Percentiles rank a stretch among this genome's conserved stretches.
phyloP scores from a whole-genome alignment of 2,113 vertebrate genomes.

The Candoia aspera region DNA sequence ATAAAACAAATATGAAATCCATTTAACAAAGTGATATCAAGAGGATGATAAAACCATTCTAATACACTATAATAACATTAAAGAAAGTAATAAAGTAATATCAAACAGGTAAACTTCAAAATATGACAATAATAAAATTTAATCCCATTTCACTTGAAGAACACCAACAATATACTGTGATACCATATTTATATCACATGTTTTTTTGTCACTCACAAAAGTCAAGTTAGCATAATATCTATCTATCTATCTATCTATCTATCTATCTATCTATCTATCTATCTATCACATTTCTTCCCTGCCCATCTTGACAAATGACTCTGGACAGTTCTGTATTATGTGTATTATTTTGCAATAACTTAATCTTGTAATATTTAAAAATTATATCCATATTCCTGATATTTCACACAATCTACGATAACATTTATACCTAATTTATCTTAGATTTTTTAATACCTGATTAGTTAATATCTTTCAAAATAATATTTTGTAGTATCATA shows the following conservation, averaged over 20 bases:
- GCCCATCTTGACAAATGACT: too few relatives aligned
- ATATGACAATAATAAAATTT: background rate
- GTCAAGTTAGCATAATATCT: background rate
- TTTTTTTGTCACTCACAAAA: background rate
- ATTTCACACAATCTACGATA: background rate
- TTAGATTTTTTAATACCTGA: background rate
- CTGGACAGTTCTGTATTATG: too few relatives aligned
- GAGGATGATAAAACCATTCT: background rate
- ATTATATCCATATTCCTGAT: background rate
- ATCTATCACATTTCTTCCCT: too few relatives aligned
- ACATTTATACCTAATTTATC: background rate
- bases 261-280: too few relatives aligned
- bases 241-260: too few relatives aligned
- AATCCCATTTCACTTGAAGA: background rate
- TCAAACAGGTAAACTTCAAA: background rate
- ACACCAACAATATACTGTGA: background rate
- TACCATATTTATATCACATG: background rate
- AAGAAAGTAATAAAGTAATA: background rate
- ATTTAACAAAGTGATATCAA: background rate
- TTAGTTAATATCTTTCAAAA: background rate
- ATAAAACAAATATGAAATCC: background rate
- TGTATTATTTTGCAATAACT: background rate
- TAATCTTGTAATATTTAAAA: background rate
- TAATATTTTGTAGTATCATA: background rate
- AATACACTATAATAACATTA: background rate